A percentile compares a stretch with the other conserved stretches of the same genome.
phyloP scores from a whole-genome alignment of 2,888 invertebrate genomes.

The Apamea monoglypha region DNA sequence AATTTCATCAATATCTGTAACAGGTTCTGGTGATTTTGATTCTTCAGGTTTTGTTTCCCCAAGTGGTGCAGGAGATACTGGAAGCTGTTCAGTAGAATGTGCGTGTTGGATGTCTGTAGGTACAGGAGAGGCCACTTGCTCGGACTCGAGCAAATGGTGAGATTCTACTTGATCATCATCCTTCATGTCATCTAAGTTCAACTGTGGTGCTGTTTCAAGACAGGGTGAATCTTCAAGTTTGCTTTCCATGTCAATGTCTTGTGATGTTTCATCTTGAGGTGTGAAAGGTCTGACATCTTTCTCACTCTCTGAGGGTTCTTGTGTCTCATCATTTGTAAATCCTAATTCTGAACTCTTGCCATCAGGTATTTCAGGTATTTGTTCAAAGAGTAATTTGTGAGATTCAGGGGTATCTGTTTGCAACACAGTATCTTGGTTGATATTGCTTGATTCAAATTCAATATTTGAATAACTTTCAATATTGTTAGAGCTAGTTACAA shows the following conservation, averaged over 20 bases:
- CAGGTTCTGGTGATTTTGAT: conserved; percentile 60
- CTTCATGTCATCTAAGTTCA: conserved; percentile 52
- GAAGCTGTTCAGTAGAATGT: conserved; percentile 62
- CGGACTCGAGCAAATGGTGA: conserved; percentile 52
- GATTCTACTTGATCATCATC: conserved; percentile 56
- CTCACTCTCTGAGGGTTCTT: conserved; percentile 83
- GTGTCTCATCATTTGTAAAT: conserved; percentile 82
- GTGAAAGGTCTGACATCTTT: conserved; percentile 77
- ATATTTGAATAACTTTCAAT: conserved; percentile 78
- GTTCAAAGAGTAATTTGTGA: conserved; percentile 87
- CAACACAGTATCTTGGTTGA: conserved; percentile 77
- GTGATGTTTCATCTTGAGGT: conserved; percentile 82
- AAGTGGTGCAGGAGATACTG: conserved; percentile 57
- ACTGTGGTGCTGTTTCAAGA: conserved; percentile 66
- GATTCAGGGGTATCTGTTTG: conserved; percentile 89
- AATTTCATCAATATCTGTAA: conserved; percentile 55
- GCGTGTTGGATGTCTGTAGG: conserved; percentile 56
- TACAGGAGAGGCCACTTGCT: conserved; percentile 61
- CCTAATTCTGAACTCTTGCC: conserved; percentile 88
- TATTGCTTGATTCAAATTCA: conserved; percentile 80
- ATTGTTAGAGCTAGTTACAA: conserved; percentile 75
- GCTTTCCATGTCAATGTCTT: conserved; percentile 82
- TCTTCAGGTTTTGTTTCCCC: conserved; percentile 61
- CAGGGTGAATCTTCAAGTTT: conserved; percentile 79
- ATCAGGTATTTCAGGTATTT: conserved; percentile 89